Evolutionary conservation across 2,888 invertebrate genomes (phyloP).

Genomic region (Sinopyrophorus schimmeli): DNA sequence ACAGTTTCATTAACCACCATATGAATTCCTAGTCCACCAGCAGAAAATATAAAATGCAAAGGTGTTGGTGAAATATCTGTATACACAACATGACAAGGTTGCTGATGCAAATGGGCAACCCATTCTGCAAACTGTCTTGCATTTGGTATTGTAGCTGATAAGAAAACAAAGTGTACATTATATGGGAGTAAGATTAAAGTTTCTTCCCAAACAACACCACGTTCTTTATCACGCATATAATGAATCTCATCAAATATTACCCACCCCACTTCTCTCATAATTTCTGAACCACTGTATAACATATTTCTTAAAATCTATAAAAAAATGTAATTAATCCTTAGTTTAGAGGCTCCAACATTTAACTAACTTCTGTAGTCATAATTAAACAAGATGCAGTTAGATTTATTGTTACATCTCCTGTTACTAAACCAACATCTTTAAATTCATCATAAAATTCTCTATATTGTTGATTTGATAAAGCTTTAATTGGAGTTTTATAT

Average conservation of each 20-base stretch:
- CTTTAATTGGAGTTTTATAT: conserved; percentile 99
- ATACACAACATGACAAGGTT: conserved; percentile 98
- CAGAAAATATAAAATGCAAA: conserved; percentile 96
- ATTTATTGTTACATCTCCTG: conserved; percentile 99
- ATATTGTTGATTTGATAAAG: conserved; percentile 98
- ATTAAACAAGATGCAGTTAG: conserved; percentile 97
- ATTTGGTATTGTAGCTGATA: conserved; percentile 99
- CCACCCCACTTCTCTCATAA: conserved; percentile 99
- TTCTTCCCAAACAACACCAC: conserved; percentile 99
- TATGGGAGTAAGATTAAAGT: conserved; percentile 96
- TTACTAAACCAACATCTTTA: conserved; percentile 96
- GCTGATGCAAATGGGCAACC: conserved; percentile 92
- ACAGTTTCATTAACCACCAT: conserved; percentile 92
- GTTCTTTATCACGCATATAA: conserved; percentile 99
- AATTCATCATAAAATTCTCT: conserved; percentile 97
- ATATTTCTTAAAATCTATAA: conserved; percentile 92
- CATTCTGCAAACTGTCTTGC: conserved; percentile 94
- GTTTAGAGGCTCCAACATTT: background rate
- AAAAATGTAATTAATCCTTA: conserved; percentile 6
- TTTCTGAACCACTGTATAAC: conserved; percentile 97
- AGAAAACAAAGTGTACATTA: conserved; percentile 97
- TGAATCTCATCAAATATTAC: conserved; percentile 99
- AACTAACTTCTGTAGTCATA: conserved; percentile 95
- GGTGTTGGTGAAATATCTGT: conserved; percentile 98
- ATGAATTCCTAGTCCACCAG: conserved; percentile 94